phyloP scores from a whole-genome alignment of 1,140 invertebrate genomes.

The Phymastichus coffea region DNA sequence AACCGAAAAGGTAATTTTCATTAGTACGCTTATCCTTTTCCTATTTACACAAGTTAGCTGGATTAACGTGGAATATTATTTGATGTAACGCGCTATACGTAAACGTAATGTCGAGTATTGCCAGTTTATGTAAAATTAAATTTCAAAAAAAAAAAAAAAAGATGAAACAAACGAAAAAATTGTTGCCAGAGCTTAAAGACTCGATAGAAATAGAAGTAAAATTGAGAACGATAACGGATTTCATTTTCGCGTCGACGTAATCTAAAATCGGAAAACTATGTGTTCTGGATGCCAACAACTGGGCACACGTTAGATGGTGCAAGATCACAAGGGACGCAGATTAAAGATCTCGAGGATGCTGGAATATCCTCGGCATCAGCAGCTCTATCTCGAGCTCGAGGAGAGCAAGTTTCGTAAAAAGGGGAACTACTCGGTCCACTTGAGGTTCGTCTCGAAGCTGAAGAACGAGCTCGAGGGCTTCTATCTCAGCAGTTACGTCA shows the following conservation, averaged over 20 bases:
- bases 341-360: conserved; percentile 72
- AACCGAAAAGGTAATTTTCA: conserved; percentile 67
- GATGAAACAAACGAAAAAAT: too few relatives aligned
- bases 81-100: too few relatives aligned
- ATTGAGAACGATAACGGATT: too few relatives aligned
- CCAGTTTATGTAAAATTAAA: too few relatives aligned
- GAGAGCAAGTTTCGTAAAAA: conserved; percentile 70
- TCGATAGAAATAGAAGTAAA: too few relatives aligned
- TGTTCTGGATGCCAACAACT: too few relatives aligned
- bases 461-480: conserved; percentile 84
- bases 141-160: background rate
- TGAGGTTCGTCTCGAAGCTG: conserved; percentile 80
- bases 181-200: too few relatives aligned
- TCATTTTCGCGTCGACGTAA: too few relatives aligned
- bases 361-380: conserved; percentile 80
- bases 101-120: too few relatives aligned
- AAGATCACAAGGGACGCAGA: conserved; percentile 70
- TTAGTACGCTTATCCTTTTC: background rate
- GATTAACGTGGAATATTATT: too few relatives aligned
- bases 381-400: conserved; percentile 83
- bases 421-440: conserved; percentile 80
- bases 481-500: conserved; percentile 86
- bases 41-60: too few relatives aligned
- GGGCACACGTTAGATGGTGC: conserved; percentile 59
- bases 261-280: too few relatives aligned